Evolutionary conservation across 1,140 invertebrate genomes (phyloP).

Genomic region (Penaeus indicus): DNA sequence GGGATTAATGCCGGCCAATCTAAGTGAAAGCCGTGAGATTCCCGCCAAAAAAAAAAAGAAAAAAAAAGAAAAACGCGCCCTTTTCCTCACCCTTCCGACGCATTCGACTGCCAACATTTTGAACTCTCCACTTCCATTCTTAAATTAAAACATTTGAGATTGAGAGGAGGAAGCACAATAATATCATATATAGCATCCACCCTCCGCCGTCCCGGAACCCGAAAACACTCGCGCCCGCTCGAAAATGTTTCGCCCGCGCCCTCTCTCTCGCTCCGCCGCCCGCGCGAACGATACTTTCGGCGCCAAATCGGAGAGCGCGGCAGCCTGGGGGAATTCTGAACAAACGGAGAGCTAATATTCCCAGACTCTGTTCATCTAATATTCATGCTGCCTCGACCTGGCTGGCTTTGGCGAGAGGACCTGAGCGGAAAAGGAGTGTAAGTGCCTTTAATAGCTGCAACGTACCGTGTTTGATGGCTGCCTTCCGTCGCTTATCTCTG

Average conservation of each 20-base stretch:
- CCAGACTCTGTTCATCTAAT: conserved; percentile 46
- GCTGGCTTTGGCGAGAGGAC: conserved; percentile 44
- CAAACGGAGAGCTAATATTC: conserved; percentile 47
- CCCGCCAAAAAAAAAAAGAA: conserved; percentile 24
- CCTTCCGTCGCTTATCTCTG: conserved; percentile 37
- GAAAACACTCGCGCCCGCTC: neutral
- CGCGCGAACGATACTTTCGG: conserved; percentile 42
- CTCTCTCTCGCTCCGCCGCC: neutral
- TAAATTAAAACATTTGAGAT: conserved; percentile 49
- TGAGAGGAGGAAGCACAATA: conserved; percentile 48
- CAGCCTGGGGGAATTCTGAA: conserved; percentile 43
- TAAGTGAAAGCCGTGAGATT: conserved; percentile 36
- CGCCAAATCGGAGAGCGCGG: conserved; percentile 38
- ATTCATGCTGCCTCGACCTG: conserved; percentile 42
- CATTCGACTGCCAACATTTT: conserved; percentile 27
- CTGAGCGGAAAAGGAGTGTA: conserved; percentile 40
- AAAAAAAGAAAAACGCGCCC: conserved; percentile 19
- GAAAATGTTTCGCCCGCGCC: too few species aligned
- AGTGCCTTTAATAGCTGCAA: conserved; percentile 44
- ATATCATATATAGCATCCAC: conserved; percentile 49
- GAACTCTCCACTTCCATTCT: conserved; percentile 46
- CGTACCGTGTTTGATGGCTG: conserved; percentile 42
- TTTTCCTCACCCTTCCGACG: neutral
- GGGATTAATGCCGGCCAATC: conserved; percentile 38
- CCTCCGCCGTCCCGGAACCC: neutral